These are phyloP conservation scores for Cyaniris semiargus DNA, from an alignment of 2,888 invertebrate genomes.

Conservation along the genomic window DNA sequence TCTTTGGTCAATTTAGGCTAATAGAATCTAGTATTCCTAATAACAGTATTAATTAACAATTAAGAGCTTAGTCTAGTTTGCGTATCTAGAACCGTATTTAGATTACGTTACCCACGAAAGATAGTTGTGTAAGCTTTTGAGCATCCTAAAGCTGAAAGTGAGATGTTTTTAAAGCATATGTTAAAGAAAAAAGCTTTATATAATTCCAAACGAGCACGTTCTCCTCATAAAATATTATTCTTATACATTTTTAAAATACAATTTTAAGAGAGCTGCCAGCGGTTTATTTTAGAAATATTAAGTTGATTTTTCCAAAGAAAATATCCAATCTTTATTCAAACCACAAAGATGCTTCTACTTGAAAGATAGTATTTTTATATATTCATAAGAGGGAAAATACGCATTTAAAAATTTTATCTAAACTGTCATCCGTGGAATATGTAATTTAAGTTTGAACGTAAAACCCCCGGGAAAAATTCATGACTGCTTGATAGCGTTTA, in stretches of 20 bases:
- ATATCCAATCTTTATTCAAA: slow-evolving; percentile 29
- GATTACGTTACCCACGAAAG: neutral
- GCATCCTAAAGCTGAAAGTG: neutral
- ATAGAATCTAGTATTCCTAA: slow-evolving; percentile 6
- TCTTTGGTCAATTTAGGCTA: slow-evolving; percentile 17
- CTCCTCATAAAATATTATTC: slow-evolving; percentile 11
- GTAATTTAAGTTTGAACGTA: slow-evolving; percentile 72
- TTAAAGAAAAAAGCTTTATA: neutral
- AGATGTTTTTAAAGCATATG: neutral
- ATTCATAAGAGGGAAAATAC: slow-evolving; percentile 43
- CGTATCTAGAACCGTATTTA: neutral
- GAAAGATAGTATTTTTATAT: slow-evolving; percentile 33
- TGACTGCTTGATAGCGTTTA: slow-evolving; percentile 51
- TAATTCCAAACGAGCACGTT: neutral
- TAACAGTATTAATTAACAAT: slow-evolving; percentile 3
- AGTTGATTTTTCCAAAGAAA: slow-evolving; percentile 22
- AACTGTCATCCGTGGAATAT: slow-evolving; percentile 60
- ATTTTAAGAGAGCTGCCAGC: slow-evolving; percentile 3
- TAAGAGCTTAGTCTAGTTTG: neutral
- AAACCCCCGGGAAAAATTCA: slow-evolving; percentile 67
- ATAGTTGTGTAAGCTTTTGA: neutral
- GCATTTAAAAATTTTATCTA: slow-evolving; percentile 48
- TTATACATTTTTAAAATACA: slow-evolving; percentile 22
- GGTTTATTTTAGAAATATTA: slow-evolving; percentile 24
- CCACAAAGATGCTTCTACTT: slow-evolving; percentile 25